Evolutionary conservation across 2,113 vertebrate species (phyloP).

Genomic region (Crotalus horridus): DNA sequence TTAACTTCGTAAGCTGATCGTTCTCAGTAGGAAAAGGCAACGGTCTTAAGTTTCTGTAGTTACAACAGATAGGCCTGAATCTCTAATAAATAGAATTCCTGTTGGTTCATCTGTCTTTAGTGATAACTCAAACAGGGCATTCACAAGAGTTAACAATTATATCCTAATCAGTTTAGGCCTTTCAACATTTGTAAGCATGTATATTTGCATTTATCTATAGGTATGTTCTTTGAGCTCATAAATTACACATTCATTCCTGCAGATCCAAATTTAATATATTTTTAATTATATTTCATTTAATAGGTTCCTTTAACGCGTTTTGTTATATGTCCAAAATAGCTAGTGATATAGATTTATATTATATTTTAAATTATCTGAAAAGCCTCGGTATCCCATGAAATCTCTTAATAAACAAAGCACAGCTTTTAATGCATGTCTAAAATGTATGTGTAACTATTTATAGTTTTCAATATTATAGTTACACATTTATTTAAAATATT

Average conservation of each 20-base stretch:
- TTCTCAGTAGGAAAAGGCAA: neutral
- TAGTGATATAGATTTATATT: constrained; percentile 19
- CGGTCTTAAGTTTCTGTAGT: neutral
- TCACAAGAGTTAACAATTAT: neutral
- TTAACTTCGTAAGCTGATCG: neutral
- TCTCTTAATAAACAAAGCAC: constrained; percentile 12
- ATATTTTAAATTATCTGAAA: constrained; percentile 39
- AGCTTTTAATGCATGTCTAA: constrained; percentile 40
- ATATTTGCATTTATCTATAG: neutral
- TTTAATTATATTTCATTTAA: neutral
- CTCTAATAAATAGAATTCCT: neutral
- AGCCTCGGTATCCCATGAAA: neutral
- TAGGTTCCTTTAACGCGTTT: neutral
- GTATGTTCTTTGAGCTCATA: neutral
- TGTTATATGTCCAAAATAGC: constrained; percentile 28
- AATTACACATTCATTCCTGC: neutral
- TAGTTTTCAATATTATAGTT: constrained; percentile 33
- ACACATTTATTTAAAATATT: neutral
- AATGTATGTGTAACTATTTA: constrained; percentile 40
- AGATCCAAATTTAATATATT: neutral
- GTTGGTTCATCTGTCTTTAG: neutral
- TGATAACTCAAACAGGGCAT: neutral
- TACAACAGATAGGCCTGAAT: neutral
- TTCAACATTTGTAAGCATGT: neutral
- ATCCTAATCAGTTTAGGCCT: neutral